These are phyloP conservation scores for Chinchilla lanigera DNA, from an alignment of 2,113 vertebrate genomes.

Conservation along the genomic window DNA sequence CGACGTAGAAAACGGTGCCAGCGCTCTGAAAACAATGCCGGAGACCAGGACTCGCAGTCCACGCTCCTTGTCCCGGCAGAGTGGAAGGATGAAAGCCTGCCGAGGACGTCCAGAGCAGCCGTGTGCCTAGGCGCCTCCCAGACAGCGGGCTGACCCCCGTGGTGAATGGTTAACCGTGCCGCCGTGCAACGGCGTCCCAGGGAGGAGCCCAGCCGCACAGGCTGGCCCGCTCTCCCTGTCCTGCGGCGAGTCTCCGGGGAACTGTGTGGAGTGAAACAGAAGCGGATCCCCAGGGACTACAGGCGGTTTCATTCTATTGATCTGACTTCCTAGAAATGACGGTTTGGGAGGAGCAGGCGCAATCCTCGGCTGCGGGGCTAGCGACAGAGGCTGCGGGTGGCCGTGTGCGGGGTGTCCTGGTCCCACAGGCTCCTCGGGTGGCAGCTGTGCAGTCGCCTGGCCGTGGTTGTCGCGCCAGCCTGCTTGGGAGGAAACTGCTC, in stretches of 20 bases:
- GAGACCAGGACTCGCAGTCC: too few species aligned
- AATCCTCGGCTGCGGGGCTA: background rate
- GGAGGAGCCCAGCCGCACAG: too few species aligned
- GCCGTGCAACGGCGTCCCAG: rapidly evolving
- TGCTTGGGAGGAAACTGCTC: background rate
- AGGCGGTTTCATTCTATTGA: too few species aligned
- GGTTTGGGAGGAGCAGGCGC: background rate
- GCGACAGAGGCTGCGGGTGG: background rate
- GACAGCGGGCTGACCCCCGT: background rate
- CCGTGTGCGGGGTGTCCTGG: rapidly evolving
- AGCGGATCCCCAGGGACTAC: background rate
- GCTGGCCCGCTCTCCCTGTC: rapidly evolving
- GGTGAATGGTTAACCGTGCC: background rate
- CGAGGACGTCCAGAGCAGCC: rapidly evolving
- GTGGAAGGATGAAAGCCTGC: background rate
- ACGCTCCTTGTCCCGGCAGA: background rate
- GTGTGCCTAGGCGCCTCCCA: too few species aligned
- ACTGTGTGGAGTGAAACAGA: background rate
- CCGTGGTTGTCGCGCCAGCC: background rate
- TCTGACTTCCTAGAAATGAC: background rate
- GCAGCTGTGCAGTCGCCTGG: background rate
- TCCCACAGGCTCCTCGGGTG: too few species aligned
- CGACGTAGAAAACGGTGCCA: background rate
- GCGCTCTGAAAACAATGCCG: background rate
- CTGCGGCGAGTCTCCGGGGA: background rate